These are phyloP conservation scores for Orthonevra nobilis DNA, from an alignment of 2,888 invertebrate genomes.

Conservation along the genomic window DNA sequence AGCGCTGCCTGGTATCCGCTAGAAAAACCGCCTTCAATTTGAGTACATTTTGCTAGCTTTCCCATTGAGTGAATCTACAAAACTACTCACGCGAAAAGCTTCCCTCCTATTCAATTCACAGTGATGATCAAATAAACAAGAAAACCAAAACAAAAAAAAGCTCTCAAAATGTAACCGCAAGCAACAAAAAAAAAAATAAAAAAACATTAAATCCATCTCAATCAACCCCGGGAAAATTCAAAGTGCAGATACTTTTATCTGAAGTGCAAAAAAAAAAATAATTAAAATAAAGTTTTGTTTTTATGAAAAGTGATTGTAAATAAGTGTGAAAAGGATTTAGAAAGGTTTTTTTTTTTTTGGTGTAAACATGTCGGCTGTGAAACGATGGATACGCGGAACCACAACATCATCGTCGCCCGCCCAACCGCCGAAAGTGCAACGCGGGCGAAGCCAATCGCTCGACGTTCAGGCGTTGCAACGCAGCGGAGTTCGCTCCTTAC, in stretches of 20 bases:
- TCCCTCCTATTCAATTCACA: slow-evolving; percentile 20
- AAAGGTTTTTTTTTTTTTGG: too few species aligned
- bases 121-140: slow-evolving; percentile 8
- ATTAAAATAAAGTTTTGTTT: too few species aligned
- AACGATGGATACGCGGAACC: slow-evolving; percentile 79
- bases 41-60: slow-evolving; percentile 31
- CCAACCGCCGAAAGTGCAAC: slow-evolving; percentile 73
- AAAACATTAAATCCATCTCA: slow-evolving; percentile 9
- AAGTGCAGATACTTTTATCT: slow-evolving; percentile 15
- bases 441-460: slow-evolving; percentile 79
- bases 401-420: slow-evolving; percentile 74
- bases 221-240: slow-evolving; percentile 16
- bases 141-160: slow-evolving; percentile 6
- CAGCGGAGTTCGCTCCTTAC: slow-evolving; percentile 77
- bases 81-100: slow-evolving; percentile 24
- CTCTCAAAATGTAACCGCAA: slow-evolving; percentile 37
- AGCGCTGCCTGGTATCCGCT: slow-evolving; percentile 28
- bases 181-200: slow-evolving; percentile 11
- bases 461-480: slow-evolving; percentile 79
- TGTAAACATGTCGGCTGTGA: slow-evolving; percentile 78
- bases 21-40: slow-evolving; percentile 1
- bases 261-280: slow-evolving; percentile 11
- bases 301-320: too few species aligned
- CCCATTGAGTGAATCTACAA: neutral
- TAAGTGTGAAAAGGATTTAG: too few species aligned